These are phyloP conservation scores for Chlorocebus sabaeus DNA, from an alignment of 2,113 vertebrate species.

Conservation along the genomic window DNA sequence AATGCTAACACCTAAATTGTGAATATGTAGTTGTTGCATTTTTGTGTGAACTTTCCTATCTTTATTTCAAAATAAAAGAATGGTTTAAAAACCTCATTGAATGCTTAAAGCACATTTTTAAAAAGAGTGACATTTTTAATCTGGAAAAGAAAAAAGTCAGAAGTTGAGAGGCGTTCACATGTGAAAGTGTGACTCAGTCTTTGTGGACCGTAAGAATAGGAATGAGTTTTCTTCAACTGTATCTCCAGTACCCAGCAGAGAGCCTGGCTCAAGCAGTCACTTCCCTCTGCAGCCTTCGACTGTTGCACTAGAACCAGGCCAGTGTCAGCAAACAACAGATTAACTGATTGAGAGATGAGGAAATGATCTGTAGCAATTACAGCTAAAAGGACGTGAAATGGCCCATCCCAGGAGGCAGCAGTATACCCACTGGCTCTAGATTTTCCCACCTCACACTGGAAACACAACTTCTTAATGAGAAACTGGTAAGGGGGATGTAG, in stretches of 20 bases:
- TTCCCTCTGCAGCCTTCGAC: not conserved
- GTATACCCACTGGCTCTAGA: not conserved
- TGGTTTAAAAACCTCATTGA: not conserved
- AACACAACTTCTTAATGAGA: not conserved
- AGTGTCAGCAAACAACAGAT: not conserved
- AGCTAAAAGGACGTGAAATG: not conserved
- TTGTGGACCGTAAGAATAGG: not conserved
- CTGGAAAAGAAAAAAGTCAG: not conserved
- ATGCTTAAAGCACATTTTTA: not conserved
- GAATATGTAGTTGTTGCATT: not conserved
- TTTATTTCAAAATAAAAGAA: not conserved
- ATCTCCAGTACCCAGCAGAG: not conserved
- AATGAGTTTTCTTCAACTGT: not conserved
- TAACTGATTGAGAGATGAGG: not conserved
- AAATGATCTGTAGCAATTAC: not conserved
- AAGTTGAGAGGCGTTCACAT: not conserved
- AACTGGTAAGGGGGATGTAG: too few relatives aligned
- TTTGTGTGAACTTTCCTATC: not conserved
- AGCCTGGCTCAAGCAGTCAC: not conserved
- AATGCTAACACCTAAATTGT: not conserved
- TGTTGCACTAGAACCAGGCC: not conserved
- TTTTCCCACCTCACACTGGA: not conserved
- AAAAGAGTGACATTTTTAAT: not conserved
- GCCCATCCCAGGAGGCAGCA: not conserved
- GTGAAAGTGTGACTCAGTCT: not conserved